phyloP scores from a whole-genome alignment of 35 echinoderm and acorn worm species.

The Acanthaster planci region DNA sequence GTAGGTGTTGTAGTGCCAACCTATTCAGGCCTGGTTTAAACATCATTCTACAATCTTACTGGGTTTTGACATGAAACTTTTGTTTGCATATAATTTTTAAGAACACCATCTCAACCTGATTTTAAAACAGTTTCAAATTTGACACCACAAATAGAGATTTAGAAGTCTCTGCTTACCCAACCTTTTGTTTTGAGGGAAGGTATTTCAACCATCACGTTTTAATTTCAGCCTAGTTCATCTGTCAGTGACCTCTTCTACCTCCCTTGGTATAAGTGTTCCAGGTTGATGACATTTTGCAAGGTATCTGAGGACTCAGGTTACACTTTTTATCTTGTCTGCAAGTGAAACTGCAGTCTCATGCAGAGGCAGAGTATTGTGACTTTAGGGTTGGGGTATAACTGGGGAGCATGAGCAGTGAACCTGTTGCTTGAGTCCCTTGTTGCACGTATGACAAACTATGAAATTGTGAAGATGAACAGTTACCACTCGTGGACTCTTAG shows the following conservation, averaged over 20 bases:
- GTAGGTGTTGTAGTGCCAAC: too few species aligned
- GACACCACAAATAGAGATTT: too few species aligned
- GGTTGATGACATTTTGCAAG: background rate
- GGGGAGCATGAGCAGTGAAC: background rate
- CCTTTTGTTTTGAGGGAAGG: background rate
- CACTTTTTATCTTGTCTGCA: background rate
- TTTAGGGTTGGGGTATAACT: background rate
- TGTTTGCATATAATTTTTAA: too few species aligned
- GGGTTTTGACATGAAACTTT: too few species aligned
- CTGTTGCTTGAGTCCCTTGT: background rate
- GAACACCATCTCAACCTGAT: too few species aligned
- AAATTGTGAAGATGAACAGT: constrained; percentile 5
- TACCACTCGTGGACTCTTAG: constrained; percentile 18
- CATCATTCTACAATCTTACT: too few species aligned
- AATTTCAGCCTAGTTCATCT: background rate
- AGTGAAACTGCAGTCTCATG: background rate
- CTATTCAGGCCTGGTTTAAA: too few species aligned
- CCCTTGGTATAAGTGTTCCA: background rate
- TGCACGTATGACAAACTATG: background rate
- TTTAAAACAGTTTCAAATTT: too few species aligned
- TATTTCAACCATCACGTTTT: background rate
- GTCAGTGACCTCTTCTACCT: constrained; percentile 7
- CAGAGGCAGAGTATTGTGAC: background rate
- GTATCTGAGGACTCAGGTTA: background rate
- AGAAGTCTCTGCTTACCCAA: background rate